Evolutionary conservation across 1,140 invertebrate genomes (phyloP).

Genomic region (Meloidogyne floridensis): DNA sequence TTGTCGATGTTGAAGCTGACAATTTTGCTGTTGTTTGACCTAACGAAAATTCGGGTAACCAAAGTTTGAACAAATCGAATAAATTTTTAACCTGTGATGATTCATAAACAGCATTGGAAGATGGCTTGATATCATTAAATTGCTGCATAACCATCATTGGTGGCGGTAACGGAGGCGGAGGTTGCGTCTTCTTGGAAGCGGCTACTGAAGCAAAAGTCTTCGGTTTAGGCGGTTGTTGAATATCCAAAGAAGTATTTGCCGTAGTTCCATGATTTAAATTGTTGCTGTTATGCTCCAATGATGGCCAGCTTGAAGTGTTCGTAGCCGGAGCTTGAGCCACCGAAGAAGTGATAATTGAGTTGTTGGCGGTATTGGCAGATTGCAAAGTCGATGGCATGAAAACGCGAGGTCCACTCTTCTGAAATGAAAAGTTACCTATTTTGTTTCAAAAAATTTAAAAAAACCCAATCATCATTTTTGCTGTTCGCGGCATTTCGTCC

Average conservation of each 20-base stretch:
- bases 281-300: background rate
- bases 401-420: slow-evolving; percentile 21
- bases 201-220: slow-evolving; percentile 31
- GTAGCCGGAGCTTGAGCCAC: background rate
- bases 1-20: background rate
- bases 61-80: background rate
- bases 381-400: slow-evolving; percentile 13
- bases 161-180: background rate
- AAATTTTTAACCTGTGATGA: background rate
- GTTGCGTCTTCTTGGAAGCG: slow-evolving; percentile 16
- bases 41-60: background rate
- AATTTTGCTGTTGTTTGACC: slow-evolving; percentile 6
- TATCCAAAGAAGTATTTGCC: background rate
- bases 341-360: background rate
- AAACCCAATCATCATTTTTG: slow-evolving; percentile 26
- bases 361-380: background rate
- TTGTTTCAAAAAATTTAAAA: background rate
- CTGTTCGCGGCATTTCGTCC: background rate
- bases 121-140: background rate
- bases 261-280: background rate
- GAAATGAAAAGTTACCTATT: background rate
- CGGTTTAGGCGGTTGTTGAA: slow-evolving; percentile 17
- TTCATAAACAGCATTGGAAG: background rate
- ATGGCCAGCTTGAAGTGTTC: slow-evolving; percentile 18
- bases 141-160: background rate